phyloP scores from a whole-genome alignment of 2,888 invertebrate genomes.

The Malacosoma neustria region DNA sequence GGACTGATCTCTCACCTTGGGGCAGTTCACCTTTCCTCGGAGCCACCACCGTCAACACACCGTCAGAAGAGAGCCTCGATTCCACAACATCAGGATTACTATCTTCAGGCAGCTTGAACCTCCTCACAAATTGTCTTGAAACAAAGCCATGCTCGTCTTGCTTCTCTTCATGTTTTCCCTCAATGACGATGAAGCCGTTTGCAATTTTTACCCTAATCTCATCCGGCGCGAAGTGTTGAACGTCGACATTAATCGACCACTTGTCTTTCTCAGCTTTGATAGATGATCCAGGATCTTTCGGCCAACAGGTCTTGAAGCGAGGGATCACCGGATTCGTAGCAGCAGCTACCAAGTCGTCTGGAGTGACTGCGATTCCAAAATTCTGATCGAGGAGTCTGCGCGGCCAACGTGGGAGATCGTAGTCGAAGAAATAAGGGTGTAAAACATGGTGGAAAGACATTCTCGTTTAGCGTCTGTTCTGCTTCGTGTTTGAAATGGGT shows the following conservation, averaged over 20 bases:
- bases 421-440: slow-evolving; percentile 46
- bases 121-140: slow-evolving; percentile 80
- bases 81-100: slow-evolving; percentile 81
- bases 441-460: slow-evolving; percentile 55
- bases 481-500: slow-evolving; percentile 17
- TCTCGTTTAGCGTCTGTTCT: slow-evolving; percentile 19
- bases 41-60: slow-evolving; percentile 80
- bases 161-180: slow-evolving; percentile 87
- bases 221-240: slow-evolving; percentile 83
- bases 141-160: slow-evolving; percentile 84
- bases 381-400: slow-evolving; percentile 55
- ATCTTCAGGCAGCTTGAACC: slow-evolving; percentile 82
- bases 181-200: slow-evolving; percentile 79
- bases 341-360: slow-evolving; percentile 46
- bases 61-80: slow-evolving; percentile 85
- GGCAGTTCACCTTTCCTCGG: slow-evolving; percentile 51
- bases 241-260: slow-evolving; percentile 82
- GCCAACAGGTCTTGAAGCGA: slow-evolving; percentile 46
- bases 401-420: slow-evolving; percentile 46
- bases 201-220: slow-evolving; percentile 85
- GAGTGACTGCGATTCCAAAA: slow-evolving; percentile 52
- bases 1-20: slow-evolving; percentile 66
- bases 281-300: slow-evolving; percentile 54
- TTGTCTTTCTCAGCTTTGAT: slow-evolving; percentile 70
- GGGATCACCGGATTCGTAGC: slow-evolving; percentile 35